Evolutionary conservation across 1,140 invertebrate species (phyloP), one percentile per base, ranked within the genome.

Genomic region (Gryllus bimaculatus): DNA sequence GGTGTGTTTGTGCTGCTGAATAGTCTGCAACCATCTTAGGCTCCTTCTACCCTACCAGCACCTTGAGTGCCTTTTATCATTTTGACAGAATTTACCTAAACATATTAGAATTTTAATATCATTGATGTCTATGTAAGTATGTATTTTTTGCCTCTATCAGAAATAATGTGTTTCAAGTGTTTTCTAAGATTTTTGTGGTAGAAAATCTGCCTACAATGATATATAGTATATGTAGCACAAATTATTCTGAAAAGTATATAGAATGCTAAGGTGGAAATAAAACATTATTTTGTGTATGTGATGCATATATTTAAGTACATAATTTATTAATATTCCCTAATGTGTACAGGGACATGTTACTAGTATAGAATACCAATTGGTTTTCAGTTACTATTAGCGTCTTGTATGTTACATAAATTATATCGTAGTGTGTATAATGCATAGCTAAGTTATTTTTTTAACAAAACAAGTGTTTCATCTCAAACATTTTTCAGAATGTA

Each of bases 391-490:
- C 54, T 66, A 66, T 66, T 66, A 66, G 54, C 54, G 2, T 66
- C 54, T 3, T 66, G 54, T 18, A 66, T 66, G 26, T 39, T 39
- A 39, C 26, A 66, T 13, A 66, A 66, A 66, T 66, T 66, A 66
- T 13, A 66, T 18, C 10, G 10, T 66, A 66, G 54, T 66, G 18
- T 18, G 54, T 66, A 66, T 66, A 66, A 13, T 66, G 18, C 10
- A 66, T 66, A 66, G 54, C 54, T 66, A 66, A 66, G 54, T 66
- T 66, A 66, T 66, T 66, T 66, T 66, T 66, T 66, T 66, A 66
- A 66, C 54, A 66, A 18, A 66, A 66, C 54, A 39, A 39, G 26
- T 66, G 54, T 66, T 13, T 66, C 54, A 66, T 66, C 10, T 66
- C 10, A 66, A 18, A 13, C 18, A 13, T 66, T 66, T 66, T 66